Base-by-base conservation (phyloP, 2,113 vertebrate species). In the Oryzias celebensis region DNA sequence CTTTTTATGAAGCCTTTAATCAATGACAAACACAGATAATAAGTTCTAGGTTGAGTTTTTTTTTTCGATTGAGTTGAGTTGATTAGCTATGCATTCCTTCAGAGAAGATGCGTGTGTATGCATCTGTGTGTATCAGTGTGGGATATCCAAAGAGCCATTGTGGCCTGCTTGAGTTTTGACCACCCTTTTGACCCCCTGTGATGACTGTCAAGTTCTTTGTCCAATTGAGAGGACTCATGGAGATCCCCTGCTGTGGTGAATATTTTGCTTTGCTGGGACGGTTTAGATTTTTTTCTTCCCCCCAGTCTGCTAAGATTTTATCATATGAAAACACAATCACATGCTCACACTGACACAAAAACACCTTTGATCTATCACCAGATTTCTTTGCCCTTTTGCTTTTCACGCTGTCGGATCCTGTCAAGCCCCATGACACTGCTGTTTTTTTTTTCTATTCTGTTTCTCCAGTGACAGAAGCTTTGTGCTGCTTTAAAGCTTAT, bases 61-160 rank as follows among this genome's bases (percentile, higher is more conserved):
- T 46, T 17, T 47, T 47, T n/a, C 45, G 16, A n/a, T 17, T 47
- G 78, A 42, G 43, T 50, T 20, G 41, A 64, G 77, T 84, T 85
- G 89, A 92, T 92, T 92, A 83, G 70, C 81, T 81, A 90, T 82
- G 89, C 89, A 88, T 91, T 91, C 87, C 82, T 89, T 56, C 45
- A 61, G 49, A 15, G 58, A 43, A 44, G 41, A 36, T 73, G 52
- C 53, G 17, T 60, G 66, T 58, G 50, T 52, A 41, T 68, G 64
- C 51, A 59, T 54, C 41, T 44, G 51, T 26, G 44, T 46, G 44
- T 17, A 17, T 16, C 3, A 15, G 44, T 31, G 43, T 71, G 49
- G 69, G 55, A 53, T 68, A 44, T 63, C 0, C 20, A 74, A 60
- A 56, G 51, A n/a, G 0, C 62, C 62, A 71, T 91, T 79, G 51